Evolutionary conservation across 2,888 invertebrate genomes (phyloP).

Genomic region (Agonopterix alstromeriana): DNA sequence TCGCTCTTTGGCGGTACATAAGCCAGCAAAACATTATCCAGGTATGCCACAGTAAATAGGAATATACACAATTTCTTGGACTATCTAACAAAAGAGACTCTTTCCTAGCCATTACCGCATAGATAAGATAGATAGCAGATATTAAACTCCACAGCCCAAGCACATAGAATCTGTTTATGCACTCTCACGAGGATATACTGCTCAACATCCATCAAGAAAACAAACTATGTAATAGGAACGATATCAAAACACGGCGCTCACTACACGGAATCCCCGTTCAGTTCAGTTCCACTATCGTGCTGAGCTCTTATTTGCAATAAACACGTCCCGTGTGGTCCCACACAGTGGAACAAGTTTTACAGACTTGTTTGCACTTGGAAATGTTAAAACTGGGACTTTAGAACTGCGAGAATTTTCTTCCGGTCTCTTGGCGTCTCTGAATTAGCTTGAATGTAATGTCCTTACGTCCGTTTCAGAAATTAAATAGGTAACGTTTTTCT

Average conservation of each 20-base stretch:
- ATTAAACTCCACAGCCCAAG: no score
- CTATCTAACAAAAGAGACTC: no score
- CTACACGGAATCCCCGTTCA: conserved; percentile 19
- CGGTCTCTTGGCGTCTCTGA: conserved; percentile 24
- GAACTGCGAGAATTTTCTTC: conserved; percentile 40
- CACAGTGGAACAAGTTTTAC: conserved; percentile 39
- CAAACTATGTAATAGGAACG: conserved; percentile 21
- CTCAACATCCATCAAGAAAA: conserved; percentile 38
- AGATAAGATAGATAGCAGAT: no score
- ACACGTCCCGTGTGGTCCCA: conserved; percentile 50
- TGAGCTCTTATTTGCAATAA: conserved; percentile 62
- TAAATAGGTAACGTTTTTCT: no score
- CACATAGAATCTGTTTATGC: conserved; percentile 21
- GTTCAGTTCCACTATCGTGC: conserved; percentile 22
- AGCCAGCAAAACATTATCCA: no score
- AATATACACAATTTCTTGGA: no score
- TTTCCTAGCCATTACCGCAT: no score
- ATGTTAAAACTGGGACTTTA: conserved; percentile 49
- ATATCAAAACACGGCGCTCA: conserved; percentile 4
- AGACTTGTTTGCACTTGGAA: conserved; percentile 53
- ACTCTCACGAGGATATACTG: conserved; percentile 19
- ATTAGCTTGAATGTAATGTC: conserved; percentile 30
- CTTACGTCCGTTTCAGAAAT: background rate
- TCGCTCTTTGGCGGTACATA: no score
- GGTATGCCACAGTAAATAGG: no score